Base-by-base conservation (phyloP, 1,140 invertebrate genomes). In the Antheraea pernyi region DNA sequence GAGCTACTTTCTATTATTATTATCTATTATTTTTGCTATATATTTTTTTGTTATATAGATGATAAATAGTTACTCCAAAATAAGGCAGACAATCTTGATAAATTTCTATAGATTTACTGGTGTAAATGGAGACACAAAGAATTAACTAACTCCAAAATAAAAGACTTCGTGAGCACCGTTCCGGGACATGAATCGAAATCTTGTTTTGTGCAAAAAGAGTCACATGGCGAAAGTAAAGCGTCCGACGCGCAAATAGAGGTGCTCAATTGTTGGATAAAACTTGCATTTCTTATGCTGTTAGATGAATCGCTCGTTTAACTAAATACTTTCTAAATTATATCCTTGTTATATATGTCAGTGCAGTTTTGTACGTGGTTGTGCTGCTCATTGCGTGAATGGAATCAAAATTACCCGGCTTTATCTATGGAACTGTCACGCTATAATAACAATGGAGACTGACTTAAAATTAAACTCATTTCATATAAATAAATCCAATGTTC, bases 151-250 rank as follows among this genome's bases (percentile, higher is more conserved):
- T 53, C 5, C 9, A 53, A 13, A 53, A 53, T 53, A 53, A 53
- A 53, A 53, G 16, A n/a, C 39, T 42, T 42, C 11, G 61, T 48
- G 65, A 48, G 65, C 66, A 63, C 19, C 48, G 53, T 66, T 71
- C 53, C 67, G 69, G 74, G 59, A 71, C 63, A 22, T 13, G 69
- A 53, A 69, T 39, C 18, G 67, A 66, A 67, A 73, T 72, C 70
- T 73, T 73, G 67, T 76, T 73, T 73, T 67, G 68, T 74, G 70
- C 70, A 77, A 77, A 77, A 74, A 77, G 61, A 74, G 67, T 70
- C 68, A 19, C 68, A 68, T 16, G 61, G 69, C 62, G 70, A 69
- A 61, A 30, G 59, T 60, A 65, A 65, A 68, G 61, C 18, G n/a
- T 7, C 46, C 19, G 46, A 16, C 5, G 11, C 46, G 46, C 46